Evolutionary conservation across 2,888 invertebrate genomes (phyloP), one percentile per base, ranked within the genome.

Genomic region (Pachymerium ferrugineum): DNA sequence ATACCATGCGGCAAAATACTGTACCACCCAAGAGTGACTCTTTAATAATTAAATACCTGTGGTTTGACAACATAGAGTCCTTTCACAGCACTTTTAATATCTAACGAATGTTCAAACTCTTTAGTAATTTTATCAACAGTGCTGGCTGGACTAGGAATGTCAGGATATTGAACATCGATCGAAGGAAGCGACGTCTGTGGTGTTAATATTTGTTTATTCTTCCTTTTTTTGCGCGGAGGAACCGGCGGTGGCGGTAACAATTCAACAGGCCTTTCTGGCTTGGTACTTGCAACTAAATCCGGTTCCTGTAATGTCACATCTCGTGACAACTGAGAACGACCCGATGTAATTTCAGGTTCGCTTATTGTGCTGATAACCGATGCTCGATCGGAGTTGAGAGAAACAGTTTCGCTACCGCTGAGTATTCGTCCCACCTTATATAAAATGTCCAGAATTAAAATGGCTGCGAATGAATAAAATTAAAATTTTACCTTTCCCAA

Each of bases 271-370:
- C 76, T 54, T 19, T 73, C 29, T 4, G 75, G 78, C 76, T 94
- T 95, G 76, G 94, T 93, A 84, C 94, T 95, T 75, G 93, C 93
- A 78, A 95, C 93, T 80, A 95, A 93, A 84, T 96, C 95, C 1
- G 95, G 95, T 83, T 94, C 94, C 81, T 77, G 75, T 29, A 70
- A 42, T 31, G 3, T 14, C 72, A 42, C 29, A 6, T 71, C 38
- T 8, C 19, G 42, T 10, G 47, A 47, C 22, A 35, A n/a, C 71
- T 31, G 31, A 33, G 28, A 35, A 22, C 71, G 16, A 4, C 4
- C 22, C 1, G 71, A 16, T 54, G 54, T 54, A 54, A 54, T 54
- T 54, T 54, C 54, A 54, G 54, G 25, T 4, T 54, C 54, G 8
- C 54, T 25, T 2, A 25, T 54, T 25, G 54, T 54, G 54, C 54